These are phyloP conservation scores for Plagodis pulveraria DNA, from an alignment of 2,888 invertebrate species.

Conservation along the genomic window DNA sequence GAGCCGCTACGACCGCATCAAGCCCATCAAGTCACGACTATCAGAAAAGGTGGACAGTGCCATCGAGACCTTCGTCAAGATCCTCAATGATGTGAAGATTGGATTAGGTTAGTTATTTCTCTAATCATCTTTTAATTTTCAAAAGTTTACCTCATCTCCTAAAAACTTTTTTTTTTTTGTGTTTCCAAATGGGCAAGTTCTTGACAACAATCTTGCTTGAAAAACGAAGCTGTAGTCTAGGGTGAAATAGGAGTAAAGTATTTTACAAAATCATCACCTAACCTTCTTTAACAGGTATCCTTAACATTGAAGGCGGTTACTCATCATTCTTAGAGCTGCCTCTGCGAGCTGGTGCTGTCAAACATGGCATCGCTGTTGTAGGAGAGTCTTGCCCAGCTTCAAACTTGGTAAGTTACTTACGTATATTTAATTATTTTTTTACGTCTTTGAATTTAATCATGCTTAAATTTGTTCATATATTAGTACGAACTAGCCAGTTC, in stretches of 20 bases:
- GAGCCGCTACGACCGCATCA: slow-evolving; percentile 54
- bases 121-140: too few species aligned
- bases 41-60: slow-evolving; percentile 43
- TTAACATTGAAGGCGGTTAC: slow-evolving; percentile 87
- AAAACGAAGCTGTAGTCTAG: too few species aligned
- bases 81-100: slow-evolving; percentile 47
- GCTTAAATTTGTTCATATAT: too few species aligned
- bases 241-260: neutral
- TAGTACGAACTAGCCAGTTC: too few species aligned
- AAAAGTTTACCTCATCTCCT: too few species aligned
- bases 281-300: slow-evolving; percentile 66
- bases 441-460: too few species aligned
- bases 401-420: slow-evolving; percentile 76
- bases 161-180: too few species aligned
- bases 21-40: slow-evolving; percentile 48
- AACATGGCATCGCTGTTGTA: slow-evolving; percentile 88
- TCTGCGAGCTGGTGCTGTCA: slow-evolving; percentile 90
- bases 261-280: neutral
- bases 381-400: slow-evolving; percentile 81
- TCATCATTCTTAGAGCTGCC: slow-evolving; percentile 87
- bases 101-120: slow-evolving; percentile 52
- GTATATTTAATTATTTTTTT: too few species aligned
- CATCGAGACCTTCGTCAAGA: slow-evolving; percentile 43
- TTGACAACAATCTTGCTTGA: too few species aligned
- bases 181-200: too few species aligned